Evolutionary conservation across 2,797 vertebrate genomes (phyloP), one percentile per base, ranked within the genome.

Genomic region (Arctocebus calabarensis): DNA sequence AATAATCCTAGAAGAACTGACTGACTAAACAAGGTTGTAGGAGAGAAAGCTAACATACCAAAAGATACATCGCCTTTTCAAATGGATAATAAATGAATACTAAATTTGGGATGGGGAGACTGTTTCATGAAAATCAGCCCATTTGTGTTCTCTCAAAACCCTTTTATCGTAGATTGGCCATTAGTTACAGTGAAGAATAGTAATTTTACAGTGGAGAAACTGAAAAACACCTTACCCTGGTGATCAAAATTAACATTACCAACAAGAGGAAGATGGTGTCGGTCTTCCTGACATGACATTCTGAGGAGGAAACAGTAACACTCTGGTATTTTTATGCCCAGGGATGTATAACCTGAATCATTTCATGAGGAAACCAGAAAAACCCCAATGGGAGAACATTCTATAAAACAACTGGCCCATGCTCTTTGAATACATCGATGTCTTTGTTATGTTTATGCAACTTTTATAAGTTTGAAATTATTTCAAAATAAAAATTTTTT

Each of bases 351-450:
- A 84, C 32, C 32, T 75, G 22, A 88, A 75, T 64, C 19, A 64
- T 94, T 78, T 70, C n/a, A 61, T 25, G 17, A 93, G 7, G 25
- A 89, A 90, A 91, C 32, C 4, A 64, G 74, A 93, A 94, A 91
- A 92, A 64, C 2, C 0, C 62, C n/a, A 88, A 4, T 1, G 55
- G 1, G 52, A 10, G 59, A 70, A 79, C 48, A 71, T 27, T 66
- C 17, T 55, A 25, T 70, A 82, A 73, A 86, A 55, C n/a, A 93
- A 71, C 52, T 77, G 11, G 43, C 62, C 9, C 1, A 32, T 52
- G 3, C 45, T 55, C 32, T 92, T 85, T 48, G 45, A 84, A 82
- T 82, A 55, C 59, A 34, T n/a, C 45, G n/a, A 40, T 59, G 23
- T 48, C 61, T 20, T 62, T 40, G 40, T 40, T 40, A 40, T 40